phyloP scores from a whole-genome alignment of 2,888 invertebrate species.

The Drosophila silvestris region DNA sequence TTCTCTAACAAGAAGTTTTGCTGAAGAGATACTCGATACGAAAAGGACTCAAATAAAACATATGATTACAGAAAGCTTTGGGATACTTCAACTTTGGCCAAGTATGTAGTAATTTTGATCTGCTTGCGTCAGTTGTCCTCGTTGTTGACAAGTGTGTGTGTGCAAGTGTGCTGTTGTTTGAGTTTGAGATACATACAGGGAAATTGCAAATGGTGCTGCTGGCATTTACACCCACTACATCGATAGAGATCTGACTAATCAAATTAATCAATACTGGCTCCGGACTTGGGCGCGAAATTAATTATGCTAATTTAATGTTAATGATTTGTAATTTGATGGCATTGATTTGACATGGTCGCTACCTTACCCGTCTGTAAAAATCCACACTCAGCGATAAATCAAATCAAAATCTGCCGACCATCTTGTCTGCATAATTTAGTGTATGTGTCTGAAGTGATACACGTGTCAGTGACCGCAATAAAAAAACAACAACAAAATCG shows the following conservation, averaged over 20 bases:
- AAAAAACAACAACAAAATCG: conserved; percentile 23
- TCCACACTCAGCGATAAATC: conserved; percentile 61
- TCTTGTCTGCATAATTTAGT: conserved; percentile 71
- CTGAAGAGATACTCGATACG: background rate
- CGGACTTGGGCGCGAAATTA: conserved; percentile 58
- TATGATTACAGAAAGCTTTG: conserved; percentile 1
- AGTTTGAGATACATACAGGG: conserved; percentile 1
- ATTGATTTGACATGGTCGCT: conserved; percentile 68
- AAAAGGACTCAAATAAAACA: conserved; percentile 8
- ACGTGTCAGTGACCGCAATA: conserved; percentile 73
- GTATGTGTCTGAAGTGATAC: conserved; percentile 61
- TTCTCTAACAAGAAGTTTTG: conserved; percentile 13
- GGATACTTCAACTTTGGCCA: conserved; percentile 14
- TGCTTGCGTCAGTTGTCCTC: background rate
- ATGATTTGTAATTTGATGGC: conserved; percentile 69
- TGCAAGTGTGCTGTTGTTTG: background rate
- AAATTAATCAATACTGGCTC: conserved; percentile 45
- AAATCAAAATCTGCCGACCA: conserved; percentile 59
- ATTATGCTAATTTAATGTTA: conserved; percentile 74
- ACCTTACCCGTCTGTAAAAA: conserved; percentile 39
- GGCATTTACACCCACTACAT: conserved; percentile 19
- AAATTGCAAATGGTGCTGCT: conserved; percentile 33
- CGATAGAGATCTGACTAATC: conserved; percentile 29
- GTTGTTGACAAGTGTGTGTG: background rate
- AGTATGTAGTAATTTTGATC: conserved; percentile 15